Evolutionary conservation across 2,113 vertebrate species (phyloP).

Genomic region (Pluvialis apricaria): DNA sequence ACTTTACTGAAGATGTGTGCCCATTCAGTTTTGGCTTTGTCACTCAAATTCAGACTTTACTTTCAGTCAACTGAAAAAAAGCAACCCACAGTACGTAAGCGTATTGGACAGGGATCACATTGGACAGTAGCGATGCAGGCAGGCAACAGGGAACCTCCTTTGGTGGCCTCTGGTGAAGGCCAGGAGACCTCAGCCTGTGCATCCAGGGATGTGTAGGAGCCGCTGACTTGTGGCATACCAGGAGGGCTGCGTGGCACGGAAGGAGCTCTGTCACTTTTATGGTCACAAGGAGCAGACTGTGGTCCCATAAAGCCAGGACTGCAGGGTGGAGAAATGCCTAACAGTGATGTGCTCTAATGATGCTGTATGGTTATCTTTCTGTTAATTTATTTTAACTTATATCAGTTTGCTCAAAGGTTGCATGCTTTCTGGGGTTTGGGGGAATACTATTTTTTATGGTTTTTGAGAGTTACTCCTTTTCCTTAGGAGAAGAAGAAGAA

Average conservation of each 20-base stretch:
- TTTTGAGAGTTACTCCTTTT: background rate
- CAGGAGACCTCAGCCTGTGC: background rate
- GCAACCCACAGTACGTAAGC: fast-evolving
- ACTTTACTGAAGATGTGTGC: background rate
- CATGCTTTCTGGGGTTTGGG: background rate
- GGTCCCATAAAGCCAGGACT: background rate
- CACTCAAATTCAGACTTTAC: background rate
- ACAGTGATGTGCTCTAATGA: background rate
- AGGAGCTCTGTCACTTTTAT: background rate
- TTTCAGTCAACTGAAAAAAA: background rate
- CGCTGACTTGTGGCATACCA: background rate
- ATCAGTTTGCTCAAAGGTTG: background rate
- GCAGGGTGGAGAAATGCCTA: background rate
- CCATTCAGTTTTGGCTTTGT: background rate
- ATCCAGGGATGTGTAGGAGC: background rate
- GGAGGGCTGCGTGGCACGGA: background rate
- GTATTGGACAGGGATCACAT: fast-evolving
- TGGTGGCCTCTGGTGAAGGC: background rate
- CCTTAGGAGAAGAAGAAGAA: background rate
- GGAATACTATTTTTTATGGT: background rate
- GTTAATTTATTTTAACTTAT: background rate
- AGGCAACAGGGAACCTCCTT: background rate
- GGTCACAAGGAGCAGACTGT: background rate
- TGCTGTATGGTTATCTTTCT: background rate
- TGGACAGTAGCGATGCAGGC: background rate